Evolutionary conservation across 2,797 vertebrate genomes (phyloP), one percentile per base, ranked within the genome.

Genomic region (Sebastes trivittatus): DNA sequence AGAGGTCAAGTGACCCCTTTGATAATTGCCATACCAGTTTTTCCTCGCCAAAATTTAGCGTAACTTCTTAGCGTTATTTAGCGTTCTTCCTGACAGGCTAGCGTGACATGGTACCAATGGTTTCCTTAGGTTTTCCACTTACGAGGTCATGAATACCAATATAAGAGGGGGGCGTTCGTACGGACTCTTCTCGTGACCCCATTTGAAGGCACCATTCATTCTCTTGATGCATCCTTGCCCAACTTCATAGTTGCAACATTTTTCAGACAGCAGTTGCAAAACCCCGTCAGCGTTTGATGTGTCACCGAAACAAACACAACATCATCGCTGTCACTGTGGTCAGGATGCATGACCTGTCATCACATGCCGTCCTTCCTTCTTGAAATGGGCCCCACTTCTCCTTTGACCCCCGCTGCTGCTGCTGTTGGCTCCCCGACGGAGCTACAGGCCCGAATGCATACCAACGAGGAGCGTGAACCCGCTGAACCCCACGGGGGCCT

Each of bases 301-400:
- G 34, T 72, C 58, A 67, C 80, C 22, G 42, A 25, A 71, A 67
- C 64, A 3, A 62, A 72, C 59, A 52, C 0, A 1, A 22, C 29
- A 60, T 85, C 23, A 25, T 32, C 3, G 1, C 16, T 16, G 77
- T 80, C 82, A 73, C 13, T 22, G 65, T 77, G 80, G 85, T 82
- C 52, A 82, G 82, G 71, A 80, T 61, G 70, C 20, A 22, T 88
- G 85, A 87, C 38, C 20, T 11, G 11, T 73, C 64, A 75, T 93
- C 92, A 93, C 91, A 91, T 92, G 91, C 4, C 63, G 1, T 78
- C 30, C 90, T 92, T 92, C 92, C 88, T 89, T 69, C 74, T 88
- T 71, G 62, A 87, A 85, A 84, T 65, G 68, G 72, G 71, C 80
- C 65, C 84, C 62, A 82, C 84, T 91, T 91, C 90, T 88, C 73